phyloP scores from a whole-genome alignment of 2,113 vertebrate genomes.

The Crotalus viridis region DNA sequence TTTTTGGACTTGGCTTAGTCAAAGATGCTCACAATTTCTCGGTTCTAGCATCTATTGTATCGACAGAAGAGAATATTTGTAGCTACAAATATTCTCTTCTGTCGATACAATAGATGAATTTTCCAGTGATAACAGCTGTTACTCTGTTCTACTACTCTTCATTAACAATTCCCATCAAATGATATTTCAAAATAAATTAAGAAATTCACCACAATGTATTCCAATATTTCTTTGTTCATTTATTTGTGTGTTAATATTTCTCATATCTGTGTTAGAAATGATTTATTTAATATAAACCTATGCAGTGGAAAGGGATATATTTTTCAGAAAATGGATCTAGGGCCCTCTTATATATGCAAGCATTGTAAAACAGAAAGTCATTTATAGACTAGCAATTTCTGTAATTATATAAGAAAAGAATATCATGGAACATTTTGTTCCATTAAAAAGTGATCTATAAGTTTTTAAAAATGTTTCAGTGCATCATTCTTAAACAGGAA shows the following conservation, averaged over 20 bases:
- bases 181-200: background rate
- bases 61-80: too few relatives aligned
- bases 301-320: conserved; percentile 22
- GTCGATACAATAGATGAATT: background rate
- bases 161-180: background rate
- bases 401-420: conserved; percentile 32
- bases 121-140: background rate
- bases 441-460: conserved; percentile 46
- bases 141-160: background rate
- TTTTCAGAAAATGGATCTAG: conserved; percentile 50
- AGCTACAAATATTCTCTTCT: too few relatives aligned
- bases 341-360: conserved; percentile 11
- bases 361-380: conserved; percentile 31
- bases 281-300: background rate
- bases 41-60: too few relatives aligned
- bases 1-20: too few relatives aligned
- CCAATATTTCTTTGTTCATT: background rate
- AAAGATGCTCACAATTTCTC: too few relatives aligned
- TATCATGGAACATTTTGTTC: conserved; percentile 45
- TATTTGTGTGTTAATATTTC: background rate
- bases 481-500: conserved; percentile 54
- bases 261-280: background rate
- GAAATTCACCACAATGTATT: background rate
- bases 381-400: conserved; percentile 39
- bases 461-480: conserved; percentile 31